A percentile compares a stretch with the other conserved stretches of the same genome.
These are phyloP conservation scores for Prinia subflava DNA, from an alignment of 2,113 vertebrate species.

Conservation along the genomic window DNA sequence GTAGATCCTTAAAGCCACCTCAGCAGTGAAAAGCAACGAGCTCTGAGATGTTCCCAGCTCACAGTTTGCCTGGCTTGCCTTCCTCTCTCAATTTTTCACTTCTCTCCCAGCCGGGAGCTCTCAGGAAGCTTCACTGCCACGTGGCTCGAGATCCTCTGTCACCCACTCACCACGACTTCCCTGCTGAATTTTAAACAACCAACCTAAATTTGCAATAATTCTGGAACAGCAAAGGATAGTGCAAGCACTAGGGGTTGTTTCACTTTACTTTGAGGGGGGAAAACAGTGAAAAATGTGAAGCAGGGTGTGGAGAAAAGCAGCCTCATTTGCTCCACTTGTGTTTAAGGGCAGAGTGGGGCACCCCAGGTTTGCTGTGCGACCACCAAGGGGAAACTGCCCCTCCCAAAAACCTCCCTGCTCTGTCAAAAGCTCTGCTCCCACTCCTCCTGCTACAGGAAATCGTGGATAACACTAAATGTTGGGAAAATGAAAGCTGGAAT, in stretches of 20 bases:
- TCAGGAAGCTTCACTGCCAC: background rate
- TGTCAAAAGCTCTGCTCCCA: background rate
- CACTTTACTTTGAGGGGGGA: background rate
- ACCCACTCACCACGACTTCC: background rate
- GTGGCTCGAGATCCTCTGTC: background rate
- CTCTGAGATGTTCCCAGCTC: no score
- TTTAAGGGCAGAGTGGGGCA: background rate
- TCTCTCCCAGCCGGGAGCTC: background rate
- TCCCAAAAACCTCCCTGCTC: background rate
- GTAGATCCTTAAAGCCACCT: background rate
- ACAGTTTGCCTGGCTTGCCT: background rate
- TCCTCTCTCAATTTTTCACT: background rate
- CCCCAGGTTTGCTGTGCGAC: background rate
- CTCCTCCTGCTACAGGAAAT: background rate
- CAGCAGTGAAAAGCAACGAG: background rate
- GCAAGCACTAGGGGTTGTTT: background rate
- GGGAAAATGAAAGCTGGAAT: background rate
- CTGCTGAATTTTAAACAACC: background rate
- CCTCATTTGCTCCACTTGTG: background rate
- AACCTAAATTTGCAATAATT: background rate
- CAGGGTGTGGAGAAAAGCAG: background rate
- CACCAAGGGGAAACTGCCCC: background rate
- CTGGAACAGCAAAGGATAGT: background rate
- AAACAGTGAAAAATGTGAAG: accelerated
- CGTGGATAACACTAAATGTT: background rate